phyloP scores from a whole-genome alignment of 2,888 invertebrate species.

The Agonopterix subpropinquella region DNA sequence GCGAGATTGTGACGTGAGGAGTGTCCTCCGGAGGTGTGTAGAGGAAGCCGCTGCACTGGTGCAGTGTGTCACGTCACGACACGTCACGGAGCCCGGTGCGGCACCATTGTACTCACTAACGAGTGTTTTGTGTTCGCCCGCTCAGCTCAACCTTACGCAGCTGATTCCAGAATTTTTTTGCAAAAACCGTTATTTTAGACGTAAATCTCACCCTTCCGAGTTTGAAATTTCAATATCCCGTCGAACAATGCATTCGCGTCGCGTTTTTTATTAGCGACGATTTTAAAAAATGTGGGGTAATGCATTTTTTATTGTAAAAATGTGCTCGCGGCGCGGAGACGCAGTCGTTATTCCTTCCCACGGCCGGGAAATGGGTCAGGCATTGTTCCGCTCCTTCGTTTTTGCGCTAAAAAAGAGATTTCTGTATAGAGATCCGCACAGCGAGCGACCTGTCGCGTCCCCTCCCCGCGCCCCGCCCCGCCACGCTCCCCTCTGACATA shows the following conservation, averaged over 20 bases:
- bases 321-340: conserved; percentile 45
- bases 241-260: conserved; percentile 56
- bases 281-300: conserved; percentile 72
- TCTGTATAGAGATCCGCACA: conserved; percentile 24
- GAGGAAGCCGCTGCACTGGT: neutral
- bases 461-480: conserved; percentile 29
- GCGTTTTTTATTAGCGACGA: conserved; percentile 51
- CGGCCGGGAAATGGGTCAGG: conserved; percentile 73
- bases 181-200: conserved; percentile 71
- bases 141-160: conserved; percentile 31
- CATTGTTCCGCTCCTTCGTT: conserved; percentile 64
- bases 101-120: neutral
- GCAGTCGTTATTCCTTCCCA: conserved; percentile 72
- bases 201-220: conserved; percentile 72
- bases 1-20: neutral
- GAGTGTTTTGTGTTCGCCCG: neutral
- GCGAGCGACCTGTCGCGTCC: conserved; percentile 26
- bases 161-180: conserved; percentile 58
- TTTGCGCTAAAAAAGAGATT: conserved; percentile 69
- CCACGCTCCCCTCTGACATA: conserved; percentile 57
- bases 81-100: neutral
- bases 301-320: conserved; percentile 69
- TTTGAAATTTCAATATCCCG: conserved; percentile 60
- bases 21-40: neutral
- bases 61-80: neutral